These are phyloP conservation scores for Mus caroli DNA, from an alignment of 2,797 vertebrate genomes.

Conservation along the genomic window DNA sequence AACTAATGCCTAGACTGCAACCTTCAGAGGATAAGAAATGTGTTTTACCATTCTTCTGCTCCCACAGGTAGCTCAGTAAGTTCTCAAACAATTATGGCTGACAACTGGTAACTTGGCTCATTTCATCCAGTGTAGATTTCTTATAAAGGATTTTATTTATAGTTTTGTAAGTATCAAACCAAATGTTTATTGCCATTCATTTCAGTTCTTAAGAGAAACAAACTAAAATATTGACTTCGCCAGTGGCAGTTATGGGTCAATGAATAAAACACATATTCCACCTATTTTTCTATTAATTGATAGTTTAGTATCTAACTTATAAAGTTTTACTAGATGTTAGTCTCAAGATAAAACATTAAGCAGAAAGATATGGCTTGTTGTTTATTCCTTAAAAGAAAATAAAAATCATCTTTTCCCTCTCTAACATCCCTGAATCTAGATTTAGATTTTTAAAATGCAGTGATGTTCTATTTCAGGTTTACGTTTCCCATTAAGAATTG, in stretches of 20 bases:
- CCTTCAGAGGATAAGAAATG: constrained; percentile 31
- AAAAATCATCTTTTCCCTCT: not conserved
- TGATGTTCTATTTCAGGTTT: constrained; percentile 70
- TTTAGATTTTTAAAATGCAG: constrained; percentile 67
- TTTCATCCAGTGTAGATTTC: constrained; percentile 6
- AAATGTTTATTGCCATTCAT: constrained; percentile 49
- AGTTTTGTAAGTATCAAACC: not conserved
- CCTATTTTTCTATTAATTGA: constrained; percentile 44
- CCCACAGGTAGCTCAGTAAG: constrained; percentile 29
- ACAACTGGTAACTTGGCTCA: not conserved
- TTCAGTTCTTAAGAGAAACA: constrained; percentile 63
- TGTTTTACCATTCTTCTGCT: constrained; percentile 31
- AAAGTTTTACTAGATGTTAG: constrained; percentile 62
- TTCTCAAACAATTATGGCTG: constrained; percentile 32
- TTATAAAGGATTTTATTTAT: constrained; percentile 16
- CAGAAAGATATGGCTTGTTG: constrained; percentile 52
- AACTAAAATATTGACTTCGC: constrained; percentile 48
- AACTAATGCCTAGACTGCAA: constrained; percentile 29
- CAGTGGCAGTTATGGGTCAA: not conserved
- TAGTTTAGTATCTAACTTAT: constrained; percentile 55
- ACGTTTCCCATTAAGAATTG: constrained; percentile 53
- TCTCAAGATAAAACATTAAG: constrained; percentile 54
- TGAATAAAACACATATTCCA: constrained; percentile 58
- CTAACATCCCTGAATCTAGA: constrained; percentile 63
- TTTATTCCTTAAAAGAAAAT: constrained; percentile 58